phyloP scores from a whole-genome alignment of 2,888 invertebrate genomes.

The Ametastegia equiseti region DNA sequence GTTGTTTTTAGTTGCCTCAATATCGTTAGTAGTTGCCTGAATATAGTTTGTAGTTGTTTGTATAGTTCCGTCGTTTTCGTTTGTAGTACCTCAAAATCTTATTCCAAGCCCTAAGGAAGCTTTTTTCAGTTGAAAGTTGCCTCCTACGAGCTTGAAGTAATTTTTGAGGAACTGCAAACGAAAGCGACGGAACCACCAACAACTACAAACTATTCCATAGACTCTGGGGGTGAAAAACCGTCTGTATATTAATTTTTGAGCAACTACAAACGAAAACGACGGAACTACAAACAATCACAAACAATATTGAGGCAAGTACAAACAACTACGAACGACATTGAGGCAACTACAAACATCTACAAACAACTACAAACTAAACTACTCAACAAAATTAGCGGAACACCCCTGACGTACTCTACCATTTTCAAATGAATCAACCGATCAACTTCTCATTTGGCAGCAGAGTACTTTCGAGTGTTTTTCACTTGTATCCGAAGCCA shows the following conservation, averaged over 20 bases:
- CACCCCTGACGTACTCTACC: no score
- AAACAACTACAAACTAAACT: no score
- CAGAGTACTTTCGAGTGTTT: no score
- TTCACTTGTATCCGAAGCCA: no score
- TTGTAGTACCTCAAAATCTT: neutral
- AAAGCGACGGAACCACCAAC: neutral
- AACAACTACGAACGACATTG: no score
- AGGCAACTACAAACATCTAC: no score
- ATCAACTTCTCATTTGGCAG: no score
- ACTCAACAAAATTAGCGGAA: no score
- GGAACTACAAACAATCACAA: no score
- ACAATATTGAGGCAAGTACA: no score
- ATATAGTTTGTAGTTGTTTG: neutral
- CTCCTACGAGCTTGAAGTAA: neutral
- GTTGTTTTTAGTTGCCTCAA: neutral
- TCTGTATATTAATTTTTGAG: neutral
- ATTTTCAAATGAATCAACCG: no score
- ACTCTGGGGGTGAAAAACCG: neutral
- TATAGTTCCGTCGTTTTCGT: neutral
- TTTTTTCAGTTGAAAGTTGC: neutral
- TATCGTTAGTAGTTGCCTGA: neutral
- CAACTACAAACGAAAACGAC: neutral
- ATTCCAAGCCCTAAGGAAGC: neutral
- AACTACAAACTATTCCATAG: neutral
- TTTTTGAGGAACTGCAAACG: neutral